A percentile compares a stretch with the other conserved stretches of the same genome.
Evolutionary conservation across 2,888 invertebrate species (phyloP).

Genomic region (Acanthococcus lagerstroemiae): DNA sequence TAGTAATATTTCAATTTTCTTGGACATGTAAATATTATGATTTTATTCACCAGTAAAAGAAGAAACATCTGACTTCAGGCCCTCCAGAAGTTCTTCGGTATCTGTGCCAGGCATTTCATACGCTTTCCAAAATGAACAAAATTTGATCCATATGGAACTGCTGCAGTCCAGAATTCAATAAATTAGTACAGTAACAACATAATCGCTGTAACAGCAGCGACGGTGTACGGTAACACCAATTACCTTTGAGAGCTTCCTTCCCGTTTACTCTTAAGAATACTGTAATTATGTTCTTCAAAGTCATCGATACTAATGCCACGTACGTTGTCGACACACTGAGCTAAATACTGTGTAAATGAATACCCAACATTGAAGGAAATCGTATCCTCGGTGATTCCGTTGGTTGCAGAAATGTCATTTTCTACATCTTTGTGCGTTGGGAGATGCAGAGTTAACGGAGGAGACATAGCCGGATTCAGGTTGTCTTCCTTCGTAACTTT

Average conservation of each 20-base stretch:
- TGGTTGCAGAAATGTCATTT: not conserved
- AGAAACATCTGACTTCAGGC: constrained; percentile 10
- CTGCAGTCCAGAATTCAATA: too few relatives aligned
- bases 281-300: not conserved
- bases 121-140: constrained; percentile 1
- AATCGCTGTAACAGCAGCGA: too few relatives aligned
- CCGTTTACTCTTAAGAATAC: not conserved
- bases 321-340: constrained; percentile 12
- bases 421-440: not conserved
- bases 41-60: constrained; percentile 7
- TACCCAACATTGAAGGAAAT: not conserved
- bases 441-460: not conserved
- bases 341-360: constrained; percentile 7
- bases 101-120: not conserved
- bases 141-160: constrained; percentile 9
- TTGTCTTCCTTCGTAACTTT: not conserved
- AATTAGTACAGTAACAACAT: too few relatives aligned
- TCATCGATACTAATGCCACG: not conserved
- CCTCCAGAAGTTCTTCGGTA: not conserved
- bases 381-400: not conserved
- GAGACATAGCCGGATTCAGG: not conserved
- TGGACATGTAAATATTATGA: not conserved
- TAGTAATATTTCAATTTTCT: not conserved
- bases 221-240: too few relatives aligned
- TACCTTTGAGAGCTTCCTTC: not conserved